These are phyloP conservation scores for Vultur gryphus DNA, from an alignment of 2,797 vertebrate genomes.

Conservation along the genomic window DNA sequence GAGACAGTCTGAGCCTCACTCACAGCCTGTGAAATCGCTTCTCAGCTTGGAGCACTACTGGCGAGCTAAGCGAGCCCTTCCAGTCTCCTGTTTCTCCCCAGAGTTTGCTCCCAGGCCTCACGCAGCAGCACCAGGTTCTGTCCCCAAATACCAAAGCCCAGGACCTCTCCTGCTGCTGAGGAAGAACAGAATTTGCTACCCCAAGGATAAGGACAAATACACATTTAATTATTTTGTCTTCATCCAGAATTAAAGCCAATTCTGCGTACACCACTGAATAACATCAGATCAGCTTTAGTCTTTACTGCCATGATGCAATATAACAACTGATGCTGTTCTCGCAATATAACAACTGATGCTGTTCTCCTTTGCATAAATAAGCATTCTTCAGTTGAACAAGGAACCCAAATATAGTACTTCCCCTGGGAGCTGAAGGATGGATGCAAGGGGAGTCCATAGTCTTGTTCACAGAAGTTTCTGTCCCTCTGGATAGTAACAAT, in stretches of 20 bases:
- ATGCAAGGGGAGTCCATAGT: not conserved
- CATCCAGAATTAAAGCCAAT: not conserved
- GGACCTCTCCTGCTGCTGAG: not conserved
- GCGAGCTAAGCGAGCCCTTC: not conserved
- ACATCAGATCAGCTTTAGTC: not conserved
- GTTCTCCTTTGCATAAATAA: not conserved
- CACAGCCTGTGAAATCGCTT: not conserved
- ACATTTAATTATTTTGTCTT: not conserved
- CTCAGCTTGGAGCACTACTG: not conserved
- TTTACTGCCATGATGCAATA: not conserved
- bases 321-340: not conserved
- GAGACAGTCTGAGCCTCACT: not conserved
- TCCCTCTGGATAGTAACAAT: not conserved
- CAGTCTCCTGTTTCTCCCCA: not conserved
- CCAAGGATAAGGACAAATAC: not conserved
- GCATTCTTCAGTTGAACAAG: not conserved
- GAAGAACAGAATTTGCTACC: not conserved
- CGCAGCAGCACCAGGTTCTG: not conserved
- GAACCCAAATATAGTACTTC: not conserved
- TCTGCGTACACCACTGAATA: not conserved
- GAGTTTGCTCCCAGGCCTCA: not conserved
- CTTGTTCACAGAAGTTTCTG: not conserved
- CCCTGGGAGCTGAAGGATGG: not conserved
- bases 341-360: not conserved
- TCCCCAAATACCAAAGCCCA: not conserved